phyloP scores from a whole-genome alignment of 1,140 invertebrate species.

The Ips typographus region DNA sequence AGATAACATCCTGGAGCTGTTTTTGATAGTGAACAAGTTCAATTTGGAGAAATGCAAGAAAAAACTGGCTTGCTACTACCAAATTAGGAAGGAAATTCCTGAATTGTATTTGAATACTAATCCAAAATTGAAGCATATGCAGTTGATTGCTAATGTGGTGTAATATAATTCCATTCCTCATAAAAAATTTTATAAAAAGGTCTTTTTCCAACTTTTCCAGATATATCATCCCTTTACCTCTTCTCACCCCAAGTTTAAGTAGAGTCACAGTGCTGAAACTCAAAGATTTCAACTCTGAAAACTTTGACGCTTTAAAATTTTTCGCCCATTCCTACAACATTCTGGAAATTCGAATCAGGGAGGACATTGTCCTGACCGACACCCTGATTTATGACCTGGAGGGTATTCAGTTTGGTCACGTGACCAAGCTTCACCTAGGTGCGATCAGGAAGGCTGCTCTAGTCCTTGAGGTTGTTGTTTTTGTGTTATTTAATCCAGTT shows the following conservation, averaged over 20 bases:
- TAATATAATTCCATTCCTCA: neutral
- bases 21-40: constrained; percentile 32
- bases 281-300: constrained; percentile 22
- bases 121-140: constrained; percentile 28
- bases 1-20: constrained; percentile 20
- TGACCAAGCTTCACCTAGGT: constrained; percentile 26
- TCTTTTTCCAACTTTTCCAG: constrained; percentile 15
- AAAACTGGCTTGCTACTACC: constrained; percentile 27
- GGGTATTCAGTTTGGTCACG: constrained; percentile 25
- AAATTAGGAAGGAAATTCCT: constrained; percentile 13
- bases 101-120: constrained; percentile 30
- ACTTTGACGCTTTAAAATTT: constrained; percentile 31
- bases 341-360: constrained; percentile 34
- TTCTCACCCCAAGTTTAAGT: constrained; percentile 27
- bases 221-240: constrained; percentile 35
- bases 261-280: constrained; percentile 34
- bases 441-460: constrained; percentile 28
- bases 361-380: constrained; percentile 32
- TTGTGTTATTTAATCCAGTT: neutral
- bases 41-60: constrained; percentile 32
- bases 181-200: neutral
- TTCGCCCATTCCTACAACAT: constrained; percentile 36
- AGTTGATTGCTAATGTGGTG: constrained; percentile 11
- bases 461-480: constrained; percentile 33
- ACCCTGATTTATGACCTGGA: constrained; percentile 37